These are phyloP conservation scores for Eupithecia centaureata DNA, from an alignment of 2,888 invertebrate species.

Conservation along the genomic window DNA sequence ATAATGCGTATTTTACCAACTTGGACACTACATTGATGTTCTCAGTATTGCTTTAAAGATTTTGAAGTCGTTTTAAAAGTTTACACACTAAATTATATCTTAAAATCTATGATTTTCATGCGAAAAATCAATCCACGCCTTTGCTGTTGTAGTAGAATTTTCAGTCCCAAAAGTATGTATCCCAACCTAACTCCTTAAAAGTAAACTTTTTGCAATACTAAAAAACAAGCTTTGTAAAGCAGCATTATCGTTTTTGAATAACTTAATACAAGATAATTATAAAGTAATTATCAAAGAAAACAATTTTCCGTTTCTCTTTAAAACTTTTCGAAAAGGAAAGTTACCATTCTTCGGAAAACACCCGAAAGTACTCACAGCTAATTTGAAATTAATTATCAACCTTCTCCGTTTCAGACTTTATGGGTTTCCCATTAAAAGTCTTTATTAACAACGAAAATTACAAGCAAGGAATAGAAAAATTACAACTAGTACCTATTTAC, in stretches of 20 bases:
- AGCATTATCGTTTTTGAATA: background rate
- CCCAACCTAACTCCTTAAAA: background rate
- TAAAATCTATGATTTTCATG: background rate
- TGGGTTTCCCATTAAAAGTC: too few relatives aligned
- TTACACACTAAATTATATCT: background rate
- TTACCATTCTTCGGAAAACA: conserved; percentile 24
- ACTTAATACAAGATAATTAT: background rate
- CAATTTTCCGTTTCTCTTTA: conserved; percentile 10
- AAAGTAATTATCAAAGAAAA: conserved; percentile 28
- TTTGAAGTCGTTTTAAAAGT: too few relatives aligned
- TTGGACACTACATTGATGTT: too few relatives aligned
- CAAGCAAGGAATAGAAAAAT: too few relatives aligned
- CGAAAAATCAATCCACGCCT: background rate
- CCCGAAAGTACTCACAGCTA: conserved; percentile 20
- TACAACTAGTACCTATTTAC: too few relatives aligned
- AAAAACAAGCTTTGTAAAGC: background rate
- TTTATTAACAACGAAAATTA: too few relatives aligned
- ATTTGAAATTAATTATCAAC: conserved; percentile 34
- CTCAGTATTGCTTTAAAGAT: too few relatives aligned
- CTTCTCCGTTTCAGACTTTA: conserved; percentile 18
- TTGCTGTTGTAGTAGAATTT: background rate
- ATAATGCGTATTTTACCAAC: too few relatives aligned
- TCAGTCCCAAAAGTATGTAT: background rate
- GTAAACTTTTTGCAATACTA: background rate
- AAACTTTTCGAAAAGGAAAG: conserved; percentile 19